Evolutionary conservation across 2,113 vertebrate species (phyloP), one percentile per base, ranked within the genome.

Genomic region (Catharus minimus): DNA sequence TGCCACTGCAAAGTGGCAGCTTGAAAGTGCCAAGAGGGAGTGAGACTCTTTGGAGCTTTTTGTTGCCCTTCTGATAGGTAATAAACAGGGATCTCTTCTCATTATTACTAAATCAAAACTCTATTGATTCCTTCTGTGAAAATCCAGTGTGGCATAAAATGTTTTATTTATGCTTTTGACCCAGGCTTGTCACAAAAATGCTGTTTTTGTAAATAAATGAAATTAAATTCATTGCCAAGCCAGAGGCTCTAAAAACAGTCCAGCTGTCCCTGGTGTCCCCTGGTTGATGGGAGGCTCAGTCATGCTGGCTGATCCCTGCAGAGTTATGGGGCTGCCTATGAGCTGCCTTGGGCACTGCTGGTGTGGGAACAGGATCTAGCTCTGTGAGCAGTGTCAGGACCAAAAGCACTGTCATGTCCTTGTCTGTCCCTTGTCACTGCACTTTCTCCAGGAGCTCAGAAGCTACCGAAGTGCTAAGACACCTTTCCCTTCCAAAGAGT

Each of bases 41-140:
- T 7, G 32, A 81, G 41, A 73, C 20, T 23, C 55, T 86, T 44
- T 24, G 23, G 56, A 76, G 50, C 57, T 72, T 78, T 93, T 65
- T 79, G 39, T 89, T 91, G 47, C 55, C n/a, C 43, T 81, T 62
- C 33, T 92, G 66, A 55, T 50, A 82, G 69, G 69, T 78, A 82
- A 58, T 91, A 87, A 92, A 90, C 62, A 76, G 58, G 8, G 50
- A 55, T 82, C 44, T 81, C 49, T 52, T 75, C 65, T 94, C 76
- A 65, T 93, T 91, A 89, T 92, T 91, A 65, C 82, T 92, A 82
- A 93, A 95, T 95, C 89, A 94, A 93, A 94, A 52, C 64, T 57
- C 52, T 90, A 61, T 91, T 64, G 94, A 94, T 88, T 85, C 52
- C 58, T 88, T 39, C 43, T 69, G 53, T 95, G 87, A 92, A 96